phyloP scores from a whole-genome alignment of 2,797 vertebrate genomes.

The Holocentrus rufus region DNA sequence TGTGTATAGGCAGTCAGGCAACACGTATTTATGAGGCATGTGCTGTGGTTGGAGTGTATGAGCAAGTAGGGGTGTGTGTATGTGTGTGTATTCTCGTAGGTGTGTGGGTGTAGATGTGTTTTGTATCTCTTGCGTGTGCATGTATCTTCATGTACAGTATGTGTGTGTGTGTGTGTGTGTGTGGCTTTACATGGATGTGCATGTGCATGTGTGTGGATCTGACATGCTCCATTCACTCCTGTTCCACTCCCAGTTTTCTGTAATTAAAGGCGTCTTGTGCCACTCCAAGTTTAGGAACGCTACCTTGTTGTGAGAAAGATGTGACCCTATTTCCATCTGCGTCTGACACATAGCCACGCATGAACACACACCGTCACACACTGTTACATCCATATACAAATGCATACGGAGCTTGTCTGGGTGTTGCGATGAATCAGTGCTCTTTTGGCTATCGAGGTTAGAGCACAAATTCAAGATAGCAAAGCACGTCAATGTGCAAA shows the following conservation, averaged over 20 bases:
- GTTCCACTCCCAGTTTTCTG: conserved; percentile 30
- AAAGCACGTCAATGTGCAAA: no score
- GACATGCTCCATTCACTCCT: conserved; percentile 28
- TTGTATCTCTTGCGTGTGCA: conserved; percentile 3
- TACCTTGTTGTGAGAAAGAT: conserved; percentile 22
- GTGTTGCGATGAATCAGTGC: no score
- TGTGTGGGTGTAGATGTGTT: neutral
- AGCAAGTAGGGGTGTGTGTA: conserved; percentile 21
- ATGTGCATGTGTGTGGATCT: conserved; percentile 22
- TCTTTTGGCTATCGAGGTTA: no score
- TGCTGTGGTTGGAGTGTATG: conserved; percentile 3
- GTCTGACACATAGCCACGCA: conserved; percentile 5
- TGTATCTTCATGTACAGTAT: conserved; percentile 8
- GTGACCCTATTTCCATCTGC: conserved; percentile 33
- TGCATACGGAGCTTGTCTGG: neutral
- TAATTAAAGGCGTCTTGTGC: conserved; percentile 40
- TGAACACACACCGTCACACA: conserved; percentile 3
- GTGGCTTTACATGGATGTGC: neutral
- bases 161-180: neutral
- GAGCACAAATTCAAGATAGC: no score
- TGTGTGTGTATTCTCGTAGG: conserved; percentile 2
- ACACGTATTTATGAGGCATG: conserved; percentile 33
- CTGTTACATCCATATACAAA: neutral
- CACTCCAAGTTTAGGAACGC: conserved; percentile 23
- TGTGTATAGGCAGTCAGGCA: no score